Conservation (phyloP, 2,888 invertebrate species). For the Piscicola geometra region DNA sequence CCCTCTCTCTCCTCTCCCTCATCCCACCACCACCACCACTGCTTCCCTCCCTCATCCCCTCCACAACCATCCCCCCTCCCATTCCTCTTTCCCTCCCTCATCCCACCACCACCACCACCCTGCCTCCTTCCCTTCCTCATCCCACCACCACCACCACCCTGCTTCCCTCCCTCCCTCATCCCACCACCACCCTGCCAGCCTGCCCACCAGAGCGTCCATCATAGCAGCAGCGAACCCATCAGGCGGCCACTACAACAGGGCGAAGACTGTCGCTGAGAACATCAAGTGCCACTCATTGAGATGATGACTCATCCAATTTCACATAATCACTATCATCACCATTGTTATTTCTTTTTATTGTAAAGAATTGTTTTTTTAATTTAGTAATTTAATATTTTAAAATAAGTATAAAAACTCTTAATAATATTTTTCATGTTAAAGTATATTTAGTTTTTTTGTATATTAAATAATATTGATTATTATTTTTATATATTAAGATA, state of each 20-base stretch:
- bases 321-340: not conserved
- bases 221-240: slow-evolving; percentile 88
- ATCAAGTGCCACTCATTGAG: slow-evolving; percentile 58
- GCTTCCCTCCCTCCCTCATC: too few relatives aligned
- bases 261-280: slow-evolving; percentile 82
- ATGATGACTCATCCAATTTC: not conserved
- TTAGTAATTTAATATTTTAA: too few relatives aligned
- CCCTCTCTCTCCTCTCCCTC: too few relatives aligned
- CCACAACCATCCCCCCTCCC: too few relatives aligned
- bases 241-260: slow-evolving; percentile 79
- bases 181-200: slow-evolving; percentile 59
- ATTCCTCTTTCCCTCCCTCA: too few relatives aligned
- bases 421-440: not conserved
- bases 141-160: too few relatives aligned
- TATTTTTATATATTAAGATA: not conserved
- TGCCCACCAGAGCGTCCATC: slow-evolving; percentile 77
- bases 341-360: too few relatives aligned
- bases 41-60: too few relatives aligned
- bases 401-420: too few relatives aligned
- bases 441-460: not conserved
- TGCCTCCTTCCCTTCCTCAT: not conserved
- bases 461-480: too few relatives aligned
- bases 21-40: too few relatives aligned
- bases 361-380: too few relatives aligned
- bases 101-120: not conserved